These are phyloP conservation scores for Cryptocheilus praepositus DNA, from an alignment of 2,888 invertebrate genomes.

Conservation along the genomic window DNA sequence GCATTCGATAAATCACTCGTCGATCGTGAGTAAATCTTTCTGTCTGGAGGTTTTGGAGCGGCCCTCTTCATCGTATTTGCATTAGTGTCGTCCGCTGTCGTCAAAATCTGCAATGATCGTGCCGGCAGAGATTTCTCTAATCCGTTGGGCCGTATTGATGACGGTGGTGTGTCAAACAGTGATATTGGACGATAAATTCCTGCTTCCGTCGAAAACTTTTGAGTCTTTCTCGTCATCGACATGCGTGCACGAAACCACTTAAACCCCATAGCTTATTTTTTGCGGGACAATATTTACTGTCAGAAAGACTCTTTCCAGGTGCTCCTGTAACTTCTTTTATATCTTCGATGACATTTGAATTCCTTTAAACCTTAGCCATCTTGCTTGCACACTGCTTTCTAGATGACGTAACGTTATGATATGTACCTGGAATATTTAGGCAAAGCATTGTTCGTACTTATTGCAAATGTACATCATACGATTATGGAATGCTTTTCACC, in stretches of 20 bases:
- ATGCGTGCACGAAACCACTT: constrained; percentile 76
- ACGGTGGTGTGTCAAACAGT: constrained; percentile 7
- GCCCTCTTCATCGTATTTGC: background rate
- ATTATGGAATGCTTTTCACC: too few species aligned
- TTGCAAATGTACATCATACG: too few species aligned
- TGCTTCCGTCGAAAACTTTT: constrained; percentile 9
- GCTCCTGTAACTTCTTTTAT: too few species aligned
- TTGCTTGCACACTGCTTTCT: too few species aligned
- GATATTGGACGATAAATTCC: constrained; percentile 53
- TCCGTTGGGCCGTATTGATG: background rate
- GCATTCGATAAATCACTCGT: background rate
- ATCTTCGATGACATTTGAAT: too few species aligned
- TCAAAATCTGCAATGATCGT: background rate
- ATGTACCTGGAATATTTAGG: too few species aligned
- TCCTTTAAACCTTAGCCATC: too few species aligned
- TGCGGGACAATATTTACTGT: too few species aligned
- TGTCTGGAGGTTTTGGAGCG: background rate
- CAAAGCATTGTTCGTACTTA: too few species aligned
- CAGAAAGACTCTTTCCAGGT: too few species aligned
- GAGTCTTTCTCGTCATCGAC: constrained; percentile 46
- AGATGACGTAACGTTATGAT: too few species aligned
- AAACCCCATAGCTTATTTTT: constrained; percentile 59
- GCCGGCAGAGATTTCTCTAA: background rate
- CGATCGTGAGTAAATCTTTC: background rate
- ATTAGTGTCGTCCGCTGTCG: background rate